A percentile compares a stretch with the other conserved stretches of the same genome.
Evolutionary conservation across 1,140 invertebrate genomes (phyloP).

Genomic region (Zaprionus ghesquierei): DNA sequence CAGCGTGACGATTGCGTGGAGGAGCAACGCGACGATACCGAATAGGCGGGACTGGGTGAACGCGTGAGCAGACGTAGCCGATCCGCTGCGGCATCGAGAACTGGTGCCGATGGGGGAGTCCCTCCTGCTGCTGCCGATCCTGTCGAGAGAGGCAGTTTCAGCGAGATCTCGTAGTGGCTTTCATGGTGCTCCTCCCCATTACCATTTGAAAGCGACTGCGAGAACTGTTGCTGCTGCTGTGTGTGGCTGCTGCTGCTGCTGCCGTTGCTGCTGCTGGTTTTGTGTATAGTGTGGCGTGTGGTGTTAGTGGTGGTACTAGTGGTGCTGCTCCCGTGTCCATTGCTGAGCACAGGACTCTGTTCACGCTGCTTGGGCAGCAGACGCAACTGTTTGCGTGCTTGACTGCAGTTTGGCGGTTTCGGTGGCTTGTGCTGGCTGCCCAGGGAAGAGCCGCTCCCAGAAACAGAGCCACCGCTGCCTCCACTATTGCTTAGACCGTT

Average conservation of each 20-base stretch:
- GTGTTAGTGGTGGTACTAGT: not conserved
- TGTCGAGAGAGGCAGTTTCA: constrained; percentile 74
- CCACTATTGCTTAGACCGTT: constrained; percentile 58
- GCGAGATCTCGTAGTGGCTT: constrained; percentile 67
- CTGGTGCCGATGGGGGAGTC: not conserved
- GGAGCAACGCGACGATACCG: constrained; percentile 62
- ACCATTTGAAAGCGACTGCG: constrained; percentile 63
- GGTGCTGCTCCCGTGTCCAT: constrained; percentile 45
- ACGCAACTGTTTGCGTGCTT: constrained; percentile 66
- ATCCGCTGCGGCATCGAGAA: constrained; percentile 37
- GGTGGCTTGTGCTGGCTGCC: constrained; percentile 60
- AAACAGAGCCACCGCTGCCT: constrained; percentile 13
- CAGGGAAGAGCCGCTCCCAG: constrained; percentile 53
- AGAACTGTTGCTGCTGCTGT: not conserved
- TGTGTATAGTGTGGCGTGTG: constrained; percentile 22
- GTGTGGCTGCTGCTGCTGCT: constrained; percentile 31
- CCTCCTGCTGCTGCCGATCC: constrained; percentile 20
- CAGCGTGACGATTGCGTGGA: constrained; percentile 48
- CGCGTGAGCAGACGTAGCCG: constrained; percentile 61
- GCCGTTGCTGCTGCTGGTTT: constrained; percentile 20
- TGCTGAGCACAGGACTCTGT: constrained; percentile 66
- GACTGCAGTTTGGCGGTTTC: constrained; percentile 61
- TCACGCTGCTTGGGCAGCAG: constrained; percentile 71
- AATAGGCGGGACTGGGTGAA: constrained; percentile 74
- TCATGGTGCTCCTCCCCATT: constrained; percentile 41